Evolutionary conservation across 2,113 vertebrate genomes (phyloP), one percentile per base, ranked within the genome.

Genomic region (Saimiri boliviensis): DNA sequence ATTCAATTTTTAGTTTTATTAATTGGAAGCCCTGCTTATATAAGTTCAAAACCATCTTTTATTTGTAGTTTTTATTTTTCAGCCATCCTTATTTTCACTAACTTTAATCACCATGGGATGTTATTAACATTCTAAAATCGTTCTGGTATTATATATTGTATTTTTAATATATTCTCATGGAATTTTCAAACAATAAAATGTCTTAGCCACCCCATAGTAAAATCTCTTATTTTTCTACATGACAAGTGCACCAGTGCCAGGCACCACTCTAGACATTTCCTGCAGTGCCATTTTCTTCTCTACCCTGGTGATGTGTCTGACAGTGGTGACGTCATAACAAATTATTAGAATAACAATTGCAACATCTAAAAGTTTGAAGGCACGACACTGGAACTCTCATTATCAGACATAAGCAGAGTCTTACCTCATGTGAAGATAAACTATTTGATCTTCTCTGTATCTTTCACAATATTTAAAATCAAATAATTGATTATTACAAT

Each of bases 391-490:
- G 76, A 35, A 60, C 40, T 49, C 2, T 76, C 35, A 25, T 70
- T 70, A 52, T 66, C 21, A 45, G 47, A 42, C 40, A 89, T n/a
- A 60, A 52, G 9, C 12, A 42, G 70, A 27, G 8, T 81, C 45
- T 47, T 37, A 76, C 37, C 7, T 30, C 73, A 73, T 37, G n/a
- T 54, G 32, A 56, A 47, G 14, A 42, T 74, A 83, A 91, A 87
- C 8, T n/a, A 56, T 56, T 81, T 32, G 20, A 70, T 77, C 45
- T 58, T 80, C 45, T 35, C 37, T 91, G 74, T 58, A 4, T 83
- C 68, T 91, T 86, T 87, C 70, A 88, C 82, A 66, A 83, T 68
- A 92, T 83, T 83, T 76, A 37, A 95, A 88, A 35, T n/a, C 20
- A 60, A 49, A 87, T 32, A 63, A 6, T 32, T 13, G 40, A 56